phyloP scores from a whole-genome alignment of 23 tunicate species.

The Halocynthia aurantium region DNA sequence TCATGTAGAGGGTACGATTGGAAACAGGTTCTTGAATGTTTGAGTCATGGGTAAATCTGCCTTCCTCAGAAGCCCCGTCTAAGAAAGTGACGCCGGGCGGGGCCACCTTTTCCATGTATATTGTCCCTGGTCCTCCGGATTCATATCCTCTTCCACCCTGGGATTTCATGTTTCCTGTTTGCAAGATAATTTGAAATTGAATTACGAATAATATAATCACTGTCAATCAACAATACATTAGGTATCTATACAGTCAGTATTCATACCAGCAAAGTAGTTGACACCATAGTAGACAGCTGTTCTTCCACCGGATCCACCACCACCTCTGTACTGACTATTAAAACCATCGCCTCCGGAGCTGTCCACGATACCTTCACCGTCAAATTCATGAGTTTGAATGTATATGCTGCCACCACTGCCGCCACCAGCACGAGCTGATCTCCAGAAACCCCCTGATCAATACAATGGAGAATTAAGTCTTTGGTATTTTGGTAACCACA shows the following conservation, averaged over 20 bases:
- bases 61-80: slow-evolving; percentile 19
- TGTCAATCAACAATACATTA: too few species aligned
- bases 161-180: slow-evolving; percentile 7
- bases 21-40: slow-evolving; percentile 15
- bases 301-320: slow-evolving; percentile 29
- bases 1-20: slow-evolving; percentile 27
- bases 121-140: slow-evolving; percentile 21
- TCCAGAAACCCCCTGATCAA: slow-evolving; percentile 16
- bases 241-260: neutral
- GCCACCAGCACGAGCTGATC: slow-evolving; percentile 28
- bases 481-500: too few species aligned
- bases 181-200: neutral
- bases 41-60: slow-evolving; percentile 13
- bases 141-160: slow-evolving; percentile 13
- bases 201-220: too few species aligned
- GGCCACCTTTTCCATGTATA: slow-evolving; percentile 20
- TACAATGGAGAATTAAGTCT: neutral
- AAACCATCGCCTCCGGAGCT: slow-evolving; percentile 21
- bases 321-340: neutral
- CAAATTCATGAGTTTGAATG: slow-evolving; percentile 15
- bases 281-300: slow-evolving; percentile 17
- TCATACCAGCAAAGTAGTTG: slow-evolving; percentile 18
- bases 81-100: slow-evolving; percentile 13
- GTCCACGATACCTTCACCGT: slow-evolving; percentile 18
- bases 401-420: slow-evolving; percentile 31